A percentile compares a stretch with the other conserved stretches of the same genome.
Evolutionary conservation across 2,113 vertebrate genomes (phyloP).

Genomic region (Euleptes europaea): DNA sequence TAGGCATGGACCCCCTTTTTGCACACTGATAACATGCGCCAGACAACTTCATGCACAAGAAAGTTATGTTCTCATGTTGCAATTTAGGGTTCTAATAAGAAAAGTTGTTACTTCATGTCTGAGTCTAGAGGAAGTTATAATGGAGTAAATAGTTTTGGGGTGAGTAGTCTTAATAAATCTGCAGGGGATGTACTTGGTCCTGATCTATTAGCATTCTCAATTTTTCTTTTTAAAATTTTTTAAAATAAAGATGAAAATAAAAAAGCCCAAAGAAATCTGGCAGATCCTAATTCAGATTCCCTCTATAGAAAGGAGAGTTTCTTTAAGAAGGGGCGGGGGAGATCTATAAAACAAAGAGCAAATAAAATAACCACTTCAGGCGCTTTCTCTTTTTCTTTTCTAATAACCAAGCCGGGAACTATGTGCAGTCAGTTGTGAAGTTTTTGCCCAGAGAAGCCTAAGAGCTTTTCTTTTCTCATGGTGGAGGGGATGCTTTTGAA

Average conservation of each 20-base stretch:
- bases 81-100: not conserved
- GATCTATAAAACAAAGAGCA: constrained; percentile 54
- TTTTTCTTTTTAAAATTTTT: not conserved
- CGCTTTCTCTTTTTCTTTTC: constrained; percentile 64
- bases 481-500: constrained; percentile 62
- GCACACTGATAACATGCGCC: not conserved
- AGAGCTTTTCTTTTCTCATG: constrained; percentile 66
- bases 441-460: constrained; percentile 62
- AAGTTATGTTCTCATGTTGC: not conserved
- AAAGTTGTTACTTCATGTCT: not conserved
- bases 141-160: not conserved
- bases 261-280: not conserved
- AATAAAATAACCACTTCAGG: constrained; percentile 55
- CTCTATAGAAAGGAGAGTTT: not conserved
- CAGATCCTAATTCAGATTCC: rapidly evolving
- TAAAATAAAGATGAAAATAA: not conserved
- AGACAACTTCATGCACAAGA: no score
- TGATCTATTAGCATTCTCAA: not conserved
- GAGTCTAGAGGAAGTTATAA: not conserved
- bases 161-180: not conserved
- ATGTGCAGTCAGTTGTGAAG: constrained; percentile 69
- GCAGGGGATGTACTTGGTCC: not conserved
- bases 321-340: not conserved
- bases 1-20: not conserved
- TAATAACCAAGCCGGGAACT: constrained; percentile 63